Conservation (phyloP, 2,797 vertebrate species). For the Sebastes matsubarae region DNA sequence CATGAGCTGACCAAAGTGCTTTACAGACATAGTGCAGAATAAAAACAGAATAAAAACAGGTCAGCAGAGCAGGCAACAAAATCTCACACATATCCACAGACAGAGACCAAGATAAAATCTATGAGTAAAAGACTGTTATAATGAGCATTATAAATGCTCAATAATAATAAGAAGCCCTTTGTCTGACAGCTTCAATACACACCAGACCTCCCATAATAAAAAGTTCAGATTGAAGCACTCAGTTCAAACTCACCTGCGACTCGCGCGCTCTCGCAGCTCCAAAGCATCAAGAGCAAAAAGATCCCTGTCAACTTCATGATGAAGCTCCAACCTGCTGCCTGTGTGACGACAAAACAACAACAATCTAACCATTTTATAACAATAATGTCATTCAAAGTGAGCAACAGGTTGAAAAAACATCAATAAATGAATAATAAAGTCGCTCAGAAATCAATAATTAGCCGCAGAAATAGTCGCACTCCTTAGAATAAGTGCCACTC, state of each 20-base stretch:
- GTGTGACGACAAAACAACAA: neutral
- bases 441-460: neutral
- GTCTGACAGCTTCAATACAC: too few relatives aligned
- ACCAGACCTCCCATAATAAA: too few relatives aligned
- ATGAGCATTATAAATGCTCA: too few relatives aligned
- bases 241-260: conserved; percentile 89
- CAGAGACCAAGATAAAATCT: too few relatives aligned
- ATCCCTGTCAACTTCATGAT: conserved; percentile 87
- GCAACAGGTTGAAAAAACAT: conserved; percentile 19
- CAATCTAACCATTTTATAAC: neutral
- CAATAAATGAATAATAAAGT: neutral
- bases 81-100: too few relatives aligned
- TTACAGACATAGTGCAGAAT: too few relatives aligned
- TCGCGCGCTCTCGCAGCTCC: conserved; percentile 78
- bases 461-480: conserved; percentile 2
- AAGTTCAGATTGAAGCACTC: neutral
- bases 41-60: too few relatives aligned
- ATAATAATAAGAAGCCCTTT: too few relatives aligned
- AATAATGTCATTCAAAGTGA: neutral
- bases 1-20: too few relatives aligned
- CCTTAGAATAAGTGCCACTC: conserved; percentile 35
- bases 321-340: conserved; percentile 55
- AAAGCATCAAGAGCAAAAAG: conserved; percentile 85
- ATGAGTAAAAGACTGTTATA: too few relatives aligned
- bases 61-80: too few relatives aligned